Conservation (phyloP, 2,797 vertebrate genomes). For the Trachurus trachurus region DNA sequence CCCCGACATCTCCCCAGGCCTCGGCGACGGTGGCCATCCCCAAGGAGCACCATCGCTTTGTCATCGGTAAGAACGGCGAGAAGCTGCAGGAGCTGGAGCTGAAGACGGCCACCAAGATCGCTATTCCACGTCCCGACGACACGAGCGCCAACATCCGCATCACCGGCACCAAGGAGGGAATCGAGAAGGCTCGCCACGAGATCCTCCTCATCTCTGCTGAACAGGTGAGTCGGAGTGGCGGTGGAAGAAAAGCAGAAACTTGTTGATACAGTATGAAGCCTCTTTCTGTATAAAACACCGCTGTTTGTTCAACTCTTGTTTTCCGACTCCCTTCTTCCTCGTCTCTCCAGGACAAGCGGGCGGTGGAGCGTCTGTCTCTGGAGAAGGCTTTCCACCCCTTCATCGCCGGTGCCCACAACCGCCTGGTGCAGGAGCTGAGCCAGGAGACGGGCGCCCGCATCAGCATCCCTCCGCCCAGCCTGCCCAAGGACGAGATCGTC, state of each 20-base stretch:
- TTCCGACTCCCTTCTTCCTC: background rate
- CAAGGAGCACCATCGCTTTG: constrained; percentile 88
- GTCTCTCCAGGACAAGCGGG: constrained; percentile 84
- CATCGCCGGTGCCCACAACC: constrained; percentile 85
- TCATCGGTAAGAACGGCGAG: constrained; percentile 88
- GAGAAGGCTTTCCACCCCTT: constrained; percentile 88
- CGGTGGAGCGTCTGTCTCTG: constrained; percentile 85
- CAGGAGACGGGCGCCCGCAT: constrained; percentile 87
- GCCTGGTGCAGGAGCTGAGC: constrained; percentile 86
- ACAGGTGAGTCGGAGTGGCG: constrained; percentile 75
- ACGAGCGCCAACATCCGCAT: constrained; percentile 85
- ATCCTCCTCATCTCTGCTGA: constrained; percentile 88
- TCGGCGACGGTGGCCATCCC: constrained; percentile 87
- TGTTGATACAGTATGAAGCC: background rate
- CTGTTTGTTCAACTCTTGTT: background rate
- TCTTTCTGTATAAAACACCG: background rate
- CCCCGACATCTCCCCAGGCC: constrained; percentile 65
- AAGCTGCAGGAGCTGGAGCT: constrained; percentile 89
- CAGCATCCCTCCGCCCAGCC: constrained; percentile 85
- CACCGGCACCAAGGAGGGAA: constrained; percentile 87
- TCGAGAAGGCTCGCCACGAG: constrained; percentile 87
- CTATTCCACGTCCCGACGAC: constrained; percentile 86
- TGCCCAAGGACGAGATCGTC: constrained; percentile 87
- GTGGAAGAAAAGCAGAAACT: background rate
- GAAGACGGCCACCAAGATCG: constrained; percentile 87